These are phyloP conservation scores for Philopotamus ludificatus DNA, from an alignment of 1,140 invertebrate species.

Conservation along the genomic window DNA sequence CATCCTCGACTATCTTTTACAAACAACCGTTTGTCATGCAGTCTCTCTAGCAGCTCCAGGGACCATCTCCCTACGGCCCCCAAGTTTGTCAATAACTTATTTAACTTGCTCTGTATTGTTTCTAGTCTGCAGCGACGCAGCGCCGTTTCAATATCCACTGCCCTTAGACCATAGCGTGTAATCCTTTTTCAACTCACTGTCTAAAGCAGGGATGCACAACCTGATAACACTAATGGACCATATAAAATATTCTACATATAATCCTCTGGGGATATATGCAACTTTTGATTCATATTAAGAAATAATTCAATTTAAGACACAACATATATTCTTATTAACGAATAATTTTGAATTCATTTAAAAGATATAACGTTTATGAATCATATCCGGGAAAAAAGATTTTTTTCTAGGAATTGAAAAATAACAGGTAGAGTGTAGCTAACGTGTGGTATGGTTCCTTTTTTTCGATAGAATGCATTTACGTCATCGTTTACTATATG, in stretches of 20 bases:
- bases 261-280: not conserved
- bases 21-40: conserved; percentile 40
- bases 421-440: too few species aligned
- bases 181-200: not conserved
- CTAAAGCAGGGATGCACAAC: not conserved
- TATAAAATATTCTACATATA: too few species aligned
- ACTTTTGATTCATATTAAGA: not conserved
- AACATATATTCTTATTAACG: not conserved
- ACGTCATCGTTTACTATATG: too few species aligned
- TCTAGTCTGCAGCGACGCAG: conserved; percentile 18
- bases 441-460: too few species aligned
- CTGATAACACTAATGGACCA: not conserved
- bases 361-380: too few species aligned
- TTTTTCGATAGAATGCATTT: too few species aligned
- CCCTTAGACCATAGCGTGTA: not conserved
- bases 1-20: conserved; percentile 19
- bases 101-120: conserved; percentile 39
- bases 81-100: conserved; percentile 41
- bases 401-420: too few species aligned
- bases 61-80: conserved; percentile 20
- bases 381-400: too few species aligned
- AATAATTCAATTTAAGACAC: too few species aligned
- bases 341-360: not conserved
- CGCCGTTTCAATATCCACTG: conserved; percentile 8
- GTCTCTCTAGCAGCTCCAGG: conserved; percentile 15